phyloP scores from a whole-genome alignment of 2,888 invertebrate species.

The Apotomis capreana region DNA sequence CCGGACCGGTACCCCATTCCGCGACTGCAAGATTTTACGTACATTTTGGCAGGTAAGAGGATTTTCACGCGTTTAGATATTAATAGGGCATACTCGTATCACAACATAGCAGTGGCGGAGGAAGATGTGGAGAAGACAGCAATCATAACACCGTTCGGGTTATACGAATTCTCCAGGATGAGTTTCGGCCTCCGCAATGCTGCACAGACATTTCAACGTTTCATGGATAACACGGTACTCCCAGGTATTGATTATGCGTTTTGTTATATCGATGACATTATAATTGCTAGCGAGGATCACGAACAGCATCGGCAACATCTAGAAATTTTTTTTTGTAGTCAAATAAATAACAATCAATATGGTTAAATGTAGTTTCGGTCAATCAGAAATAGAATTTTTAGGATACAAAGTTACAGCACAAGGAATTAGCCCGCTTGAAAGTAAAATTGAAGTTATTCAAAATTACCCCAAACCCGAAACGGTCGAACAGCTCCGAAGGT shows the following conservation, averaged over 20 bases:
- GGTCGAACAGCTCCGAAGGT: conserved; percentile 35
- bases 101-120: conserved; percentile 55
- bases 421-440: conserved; percentile 31
- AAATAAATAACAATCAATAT: conserved; percentile 44
- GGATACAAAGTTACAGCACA: conserved; percentile 40
- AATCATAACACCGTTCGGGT: conserved; percentile 54
- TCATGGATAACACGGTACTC: conserved; percentile 43
- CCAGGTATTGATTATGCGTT: conserved; percentile 46
- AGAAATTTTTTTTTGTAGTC: conserved; percentile 28
- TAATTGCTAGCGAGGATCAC: conserved; percentile 48
- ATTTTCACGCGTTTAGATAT: conserved; percentile 55
- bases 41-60: conserved; percentile 42
- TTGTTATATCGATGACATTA: conserved; percentile 53
- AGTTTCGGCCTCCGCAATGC: conserved; percentile 56
- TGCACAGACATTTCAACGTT: conserved; percentile 47
- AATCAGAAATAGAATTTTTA: conserved; percentile 41
- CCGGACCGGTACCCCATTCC: conserved; percentile 56
- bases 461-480: conserved; percentile 40
- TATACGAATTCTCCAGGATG: conserved; percentile 54
- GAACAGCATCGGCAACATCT: conserved; percentile 28
- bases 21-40: conserved; percentile 53
- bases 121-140: conserved; percentile 61
- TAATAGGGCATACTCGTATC: conserved; percentile 54
- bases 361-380: conserved; percentile 42
- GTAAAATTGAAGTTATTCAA: conserved; percentile 42